Percentiles rank a stretch among this genome's conserved stretches.
Evolutionary conservation across 1,140 invertebrate genomes (phyloP).

Genomic region (Andrena cerasifolii): DNA sequence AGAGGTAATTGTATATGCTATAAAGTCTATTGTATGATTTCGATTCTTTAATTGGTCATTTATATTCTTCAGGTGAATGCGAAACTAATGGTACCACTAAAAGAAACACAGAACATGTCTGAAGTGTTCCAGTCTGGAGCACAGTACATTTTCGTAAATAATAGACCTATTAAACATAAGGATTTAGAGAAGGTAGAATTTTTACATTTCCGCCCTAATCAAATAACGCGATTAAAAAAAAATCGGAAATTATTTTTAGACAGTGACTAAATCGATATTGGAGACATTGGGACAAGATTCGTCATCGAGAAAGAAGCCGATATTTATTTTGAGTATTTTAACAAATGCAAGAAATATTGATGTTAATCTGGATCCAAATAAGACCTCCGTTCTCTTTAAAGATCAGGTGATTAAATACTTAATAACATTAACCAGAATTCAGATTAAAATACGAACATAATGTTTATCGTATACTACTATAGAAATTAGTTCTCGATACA

Average conservation of each 20-base stretch:
- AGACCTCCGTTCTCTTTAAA: slow-evolving; percentile 84
- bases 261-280: slow-evolving; percentile 74
- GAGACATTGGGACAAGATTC: slow-evolving; percentile 69
- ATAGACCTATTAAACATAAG: slow-evolving; percentile 84
- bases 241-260: slow-evolving; percentile 66
- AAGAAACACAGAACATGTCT: slow-evolving; percentile 71
- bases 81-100: slow-evolving; percentile 81
- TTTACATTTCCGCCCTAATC: neutral
- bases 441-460: neutral
- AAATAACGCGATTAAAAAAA: neutral
- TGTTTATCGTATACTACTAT: neutral
- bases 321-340: slow-evolving; percentile 81
- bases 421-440: neutral
- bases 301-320: slow-evolving; percentile 75
- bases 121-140: slow-evolving; percentile 73
- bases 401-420: slow-evolving; percentile 73
- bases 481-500: slow-evolving; percentile 65
- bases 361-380: slow-evolving; percentile 87
- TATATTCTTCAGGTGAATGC: slow-evolving; percentile 73
- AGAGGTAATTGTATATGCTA: slow-evolving; percentile 56
- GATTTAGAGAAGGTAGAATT: slow-evolving; percentile 83
- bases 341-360: slow-evolving; percentile 82
- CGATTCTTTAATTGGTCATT: slow-evolving; percentile 12
- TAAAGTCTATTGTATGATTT: slow-evolving; percentile 18
- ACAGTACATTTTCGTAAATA: slow-evolving; percentile 83